Base-by-base conservation (phyloP, 1,140 invertebrate genomes). In the Phthorimaea operculella region DNA sequence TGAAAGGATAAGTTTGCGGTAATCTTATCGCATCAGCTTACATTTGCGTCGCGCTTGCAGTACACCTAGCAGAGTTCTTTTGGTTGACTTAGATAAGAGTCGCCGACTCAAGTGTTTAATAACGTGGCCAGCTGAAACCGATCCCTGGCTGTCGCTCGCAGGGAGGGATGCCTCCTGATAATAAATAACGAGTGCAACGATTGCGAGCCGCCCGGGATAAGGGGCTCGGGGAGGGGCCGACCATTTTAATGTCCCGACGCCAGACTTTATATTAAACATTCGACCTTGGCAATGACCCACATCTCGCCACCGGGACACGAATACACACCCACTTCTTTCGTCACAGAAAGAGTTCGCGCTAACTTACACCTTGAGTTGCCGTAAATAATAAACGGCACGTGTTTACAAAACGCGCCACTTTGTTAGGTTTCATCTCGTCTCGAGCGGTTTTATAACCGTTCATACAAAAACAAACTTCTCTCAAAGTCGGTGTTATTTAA, bases 231-330 rank as follows among this genome's bases (percentile, higher is more conserved):
- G 74, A 74, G 74, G 76, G 78, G 68, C 68, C 76, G 78, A 80
- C 80, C 79, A 84, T 84, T 84, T 84, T 84, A 84, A 84, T 84
- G 81, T 83, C 70, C 78, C 81, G 78, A 73, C 79, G 79, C 79
- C 79, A 83, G 81, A 83, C 81, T 84, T 83, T 84, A 84, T 84
- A 84, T 84, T 82, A 84, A 84, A 84, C 79, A 84, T 84, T 84
- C 81, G 76, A 78, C 81, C 81, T 84, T 84, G 81, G 70, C 81
- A 81, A 65, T 84, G 81, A 76, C 81, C 81, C 79, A 84, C 78
- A 84, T 84, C 71, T 28, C 21, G 21, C 79, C 74, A 76, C 66
- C 73, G 76, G 75, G 74, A 77, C 75, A 81, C 79, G 74, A 79
- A 79, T 76, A 79, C 79, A 79, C 77, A 62, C 64, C 65, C 71